phyloP scores from a whole-genome alignment of 2,888 invertebrate species.

The Hyles lineata region DNA sequence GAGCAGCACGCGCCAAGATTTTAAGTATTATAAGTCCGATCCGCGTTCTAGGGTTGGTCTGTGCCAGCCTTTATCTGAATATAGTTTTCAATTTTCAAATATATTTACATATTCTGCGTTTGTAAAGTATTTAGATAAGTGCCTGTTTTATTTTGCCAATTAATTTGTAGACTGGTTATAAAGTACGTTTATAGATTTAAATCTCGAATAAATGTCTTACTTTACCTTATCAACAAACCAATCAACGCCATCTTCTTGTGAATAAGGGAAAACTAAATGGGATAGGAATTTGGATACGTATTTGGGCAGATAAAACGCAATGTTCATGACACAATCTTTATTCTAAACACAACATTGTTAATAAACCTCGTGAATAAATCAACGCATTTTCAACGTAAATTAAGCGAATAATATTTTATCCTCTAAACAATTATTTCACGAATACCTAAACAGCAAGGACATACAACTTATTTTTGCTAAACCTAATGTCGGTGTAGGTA shows the following conservation, averaged over 20 bases:
- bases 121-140: not conserved
- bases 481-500: constrained; percentile 55
- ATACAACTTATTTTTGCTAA: constrained; percentile 45
- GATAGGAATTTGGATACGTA: not conserved
- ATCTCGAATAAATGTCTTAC: not conserved
- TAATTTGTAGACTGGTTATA: not conserved
- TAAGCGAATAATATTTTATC: constrained; percentile 51
- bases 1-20: constrained; percentile 7
- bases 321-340: constrained; percentile 69
- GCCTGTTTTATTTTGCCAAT: too few relatives aligned
- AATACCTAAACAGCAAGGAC: constrained; percentile 36
- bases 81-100: not conserved
- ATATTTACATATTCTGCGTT: not conserved
- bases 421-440: constrained; percentile 42
- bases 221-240: not conserved
- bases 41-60: not conserved
- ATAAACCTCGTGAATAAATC: constrained; percentile 56
- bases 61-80: not conserved
- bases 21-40: not conserved
- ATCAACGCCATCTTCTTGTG: constrained; percentile 7
- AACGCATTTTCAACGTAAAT: constrained; percentile 56
- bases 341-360: constrained; percentile 71
- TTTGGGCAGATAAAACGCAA: constrained; percentile 38
- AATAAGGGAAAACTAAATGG: not conserved
- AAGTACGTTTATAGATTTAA: not conserved